A percentile compares a stretch with the other conserved stretches of the same genome.
Evolutionary conservation across 2,797 vertebrate species (phyloP).

Genomic region (Sebastes steindachneri): DNA sequence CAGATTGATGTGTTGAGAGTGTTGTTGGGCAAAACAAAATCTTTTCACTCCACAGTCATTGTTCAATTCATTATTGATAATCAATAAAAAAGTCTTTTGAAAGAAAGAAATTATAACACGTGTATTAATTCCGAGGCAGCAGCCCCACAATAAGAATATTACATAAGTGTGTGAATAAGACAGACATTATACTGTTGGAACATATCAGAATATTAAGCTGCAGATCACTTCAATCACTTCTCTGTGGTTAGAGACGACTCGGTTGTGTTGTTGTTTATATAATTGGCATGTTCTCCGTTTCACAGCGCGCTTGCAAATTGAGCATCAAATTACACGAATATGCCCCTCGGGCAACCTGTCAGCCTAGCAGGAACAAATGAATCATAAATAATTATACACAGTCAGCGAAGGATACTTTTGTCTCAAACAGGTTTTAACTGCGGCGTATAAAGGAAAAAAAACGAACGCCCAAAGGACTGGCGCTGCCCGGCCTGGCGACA

Average conservation of each 20-base stretch:
- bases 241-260: constrained; percentile 22
- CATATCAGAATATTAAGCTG: not conserved
- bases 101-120: not conserved
- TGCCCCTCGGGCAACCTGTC: constrained; percentile 51
- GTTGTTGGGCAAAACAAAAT: no score
- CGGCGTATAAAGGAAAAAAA: not conserved
- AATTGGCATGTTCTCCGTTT: constrained; percentile 24
- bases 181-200: not conserved
- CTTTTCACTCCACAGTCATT: no score
- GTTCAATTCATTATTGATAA: no score
- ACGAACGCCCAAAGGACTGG: not conserved
- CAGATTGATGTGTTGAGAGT: no score
- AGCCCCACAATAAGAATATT: not conserved
- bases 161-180: not conserved
- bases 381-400: constrained; percentile 53
- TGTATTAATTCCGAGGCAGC: not conserved
- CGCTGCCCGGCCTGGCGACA: not conserved
- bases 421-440: constrained; percentile 50
- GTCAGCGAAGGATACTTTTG: constrained; percentile 17
- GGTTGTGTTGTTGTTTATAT: constrained; percentile 19
- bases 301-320: constrained; percentile 50
- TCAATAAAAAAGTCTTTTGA: no score
- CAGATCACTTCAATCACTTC: not conserved
- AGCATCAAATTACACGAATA: constrained; percentile 52
- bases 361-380: constrained; percentile 34